Base-by-base conservation (phyloP, 2,888 invertebrate species). In the Pachliopta kotzebuea region DNA sequence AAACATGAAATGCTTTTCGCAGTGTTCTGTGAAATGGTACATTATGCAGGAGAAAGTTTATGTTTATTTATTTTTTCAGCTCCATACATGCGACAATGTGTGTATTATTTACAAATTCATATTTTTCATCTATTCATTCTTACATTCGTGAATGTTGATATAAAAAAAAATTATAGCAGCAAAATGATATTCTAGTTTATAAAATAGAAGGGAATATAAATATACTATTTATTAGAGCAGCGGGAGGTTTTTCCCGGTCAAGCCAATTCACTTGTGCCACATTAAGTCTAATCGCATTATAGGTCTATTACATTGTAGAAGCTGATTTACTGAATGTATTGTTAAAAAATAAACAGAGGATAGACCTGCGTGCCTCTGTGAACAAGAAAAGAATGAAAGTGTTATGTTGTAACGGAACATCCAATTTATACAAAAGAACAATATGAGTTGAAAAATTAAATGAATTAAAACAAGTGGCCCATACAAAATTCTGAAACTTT, bases 31-130 rank as follows among this genome's bases (percentile, higher is more conserved):
- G 64, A 60, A 64, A 52, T 55, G 60, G 50, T 50, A 23, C 45
- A 52, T 54, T 64, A 56, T 64, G 52, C 52, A 60, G 52, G 60
- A n/a, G 64, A 64, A 54, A 62, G 62, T 62, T 62, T 62, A 42
- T 59, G 20, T 53, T 56, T n/a, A n/a, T n/a, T n/a, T n/a, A n/a
- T 50, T 56, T 64, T 50, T 56, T 18, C n/a, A 29, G 53, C 29
- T 54, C 45, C 26, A 55, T 55, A 54, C 23, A 55, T 29, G 49
- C 59, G 63, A 63, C 58, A 54, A 59, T 59, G 49, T 54, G 42
- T 26, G 52, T 57, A 52, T 54, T 52, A 63, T 14, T 53, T 63
- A 58, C 45, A 55, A 49, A 61, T 61, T 61, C 29, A 55, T 55
- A 29, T 61, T 61, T 61, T 45, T 29, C 55, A 45, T 61, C 54